Evolutionary conservation across 2,888 invertebrate species (phyloP), one percentile per base, ranked within the genome.

Genomic region (Theristus sp.): DNA sequence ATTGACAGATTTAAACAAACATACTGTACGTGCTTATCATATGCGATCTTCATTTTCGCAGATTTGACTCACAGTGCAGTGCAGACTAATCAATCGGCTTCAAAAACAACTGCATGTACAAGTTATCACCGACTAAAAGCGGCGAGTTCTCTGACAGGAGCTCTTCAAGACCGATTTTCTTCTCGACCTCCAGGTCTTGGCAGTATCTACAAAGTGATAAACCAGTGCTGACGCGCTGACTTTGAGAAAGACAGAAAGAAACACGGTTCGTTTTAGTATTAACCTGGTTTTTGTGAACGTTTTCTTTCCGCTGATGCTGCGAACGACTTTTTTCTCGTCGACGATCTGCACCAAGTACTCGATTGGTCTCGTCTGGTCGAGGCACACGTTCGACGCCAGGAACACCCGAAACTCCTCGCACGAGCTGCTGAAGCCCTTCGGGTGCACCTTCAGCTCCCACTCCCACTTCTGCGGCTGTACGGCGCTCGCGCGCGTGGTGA

Each of bases 391-490:
- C 24, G 73, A 72, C 65, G 71, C 69, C 47, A 74, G 66, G 49
- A 49, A 66, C 46, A 70, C 68, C 22, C 73, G 66, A 62, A 74
- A 70, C 56, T 74, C 74, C 26, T 73, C 73, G 17, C 66, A 65
- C 26, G 68, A 68, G 24, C 67, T 64, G 1, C 69, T 68, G 59
- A 69, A 71, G 22, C 74, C 74, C 62, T 72, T 73, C 0, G 74
- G 75, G 60, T 72, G 70, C 3, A 64, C 68, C 61, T 74, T 75
- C 54, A 77, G 67, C 61, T 75, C 75, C 77, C 77, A 77, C 31
- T 76, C 75, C 77, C 77, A 77, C 10, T 70, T 69, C 61, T 73
- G 71, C 2, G 70, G 66, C 0, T 76, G 76, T 60, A 74, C 70
- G 1, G 75, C 72, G 1, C 72, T 74, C 2, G 76, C 72, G 25